phyloP scores from a whole-genome alignment of 1,140 invertebrate species.

The Halyomorpha halys region DNA sequence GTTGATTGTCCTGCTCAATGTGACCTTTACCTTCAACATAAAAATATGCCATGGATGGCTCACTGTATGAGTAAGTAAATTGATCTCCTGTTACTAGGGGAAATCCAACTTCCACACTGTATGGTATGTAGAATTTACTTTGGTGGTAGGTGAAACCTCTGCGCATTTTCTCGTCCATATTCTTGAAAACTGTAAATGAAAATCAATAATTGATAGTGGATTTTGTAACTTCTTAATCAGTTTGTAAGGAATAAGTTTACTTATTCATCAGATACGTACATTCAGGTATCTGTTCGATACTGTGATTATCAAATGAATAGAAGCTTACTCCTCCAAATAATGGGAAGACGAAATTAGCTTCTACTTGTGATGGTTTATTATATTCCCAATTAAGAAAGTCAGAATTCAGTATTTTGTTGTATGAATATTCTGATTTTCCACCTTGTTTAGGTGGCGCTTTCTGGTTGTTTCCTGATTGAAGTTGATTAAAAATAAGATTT shows the following conservation, averaged over 20 bases:
- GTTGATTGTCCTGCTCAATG: background rate
- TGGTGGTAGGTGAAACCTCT: background rate
- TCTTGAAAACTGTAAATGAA: constrained; percentile 28
- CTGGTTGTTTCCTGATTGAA: background rate
- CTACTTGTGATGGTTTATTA: constrained; percentile 41
- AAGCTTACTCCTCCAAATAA: constrained; percentile 37
- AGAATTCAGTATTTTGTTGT: constrained; percentile 42
- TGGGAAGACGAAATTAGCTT: constrained; percentile 41
- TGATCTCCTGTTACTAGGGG: constrained; percentile 53
- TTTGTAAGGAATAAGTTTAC: no score
- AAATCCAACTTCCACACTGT: constrained; percentile 46
- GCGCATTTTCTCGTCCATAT: background rate
- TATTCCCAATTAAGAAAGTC: constrained; percentile 44
- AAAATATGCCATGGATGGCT: constrained; percentile 40
- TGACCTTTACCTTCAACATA: constrained; percentile 35
- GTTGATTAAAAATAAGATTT: background rate
- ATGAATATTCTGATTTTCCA: constrained; percentile 33
- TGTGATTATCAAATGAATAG: constrained; percentile 44
- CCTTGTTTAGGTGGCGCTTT: background rate
- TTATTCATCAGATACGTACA: background rate
- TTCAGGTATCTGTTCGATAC: constrained; percentile 36
- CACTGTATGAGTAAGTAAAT: constrained; percentile 46
- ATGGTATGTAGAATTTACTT: constrained; percentile 40
- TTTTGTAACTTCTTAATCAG: no score
- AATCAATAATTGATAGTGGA: background rate